These are phyloP conservation scores for Alligator sinensis DNA, from an alignment of 2,113 vertebrate species.

Conservation along the genomic window DNA sequence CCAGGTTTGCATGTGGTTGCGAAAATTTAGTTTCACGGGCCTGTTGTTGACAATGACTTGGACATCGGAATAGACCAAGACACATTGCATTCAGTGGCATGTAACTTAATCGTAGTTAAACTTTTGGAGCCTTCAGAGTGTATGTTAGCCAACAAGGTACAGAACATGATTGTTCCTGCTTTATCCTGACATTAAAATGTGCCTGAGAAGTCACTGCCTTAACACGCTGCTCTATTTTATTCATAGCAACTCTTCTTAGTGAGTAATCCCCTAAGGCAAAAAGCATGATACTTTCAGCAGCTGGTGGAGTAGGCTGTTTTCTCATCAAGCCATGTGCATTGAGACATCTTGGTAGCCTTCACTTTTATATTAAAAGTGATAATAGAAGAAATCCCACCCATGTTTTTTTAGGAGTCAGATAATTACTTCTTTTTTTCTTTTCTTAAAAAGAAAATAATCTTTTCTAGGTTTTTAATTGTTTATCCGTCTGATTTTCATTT, in stretches of 20 bases:
- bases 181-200: background rate
- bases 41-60: background rate
- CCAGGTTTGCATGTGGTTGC: background rate
- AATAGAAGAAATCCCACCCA: accelerated
- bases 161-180: background rate
- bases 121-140: background rate
- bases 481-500: background rate
- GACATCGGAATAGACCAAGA: no score
- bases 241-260: background rate
- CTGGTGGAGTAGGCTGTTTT: background rate
- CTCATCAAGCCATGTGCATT: background rate
- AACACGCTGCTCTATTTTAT: background rate
- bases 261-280: background rate
- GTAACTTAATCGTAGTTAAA: background rate
- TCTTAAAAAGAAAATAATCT: background rate
- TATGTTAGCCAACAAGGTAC: background rate
- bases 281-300: background rate
- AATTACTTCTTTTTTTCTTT: background rate
- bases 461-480: background rate
- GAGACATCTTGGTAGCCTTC: background rate
- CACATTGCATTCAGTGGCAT: background rate
- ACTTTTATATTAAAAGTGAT: background rate
- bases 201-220: background rate
- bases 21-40: background rate
- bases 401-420: background rate